Evolutionary conservation across 2,797 vertebrate genomes (phyloP).

Genomic region (Momotus momota): DNA sequence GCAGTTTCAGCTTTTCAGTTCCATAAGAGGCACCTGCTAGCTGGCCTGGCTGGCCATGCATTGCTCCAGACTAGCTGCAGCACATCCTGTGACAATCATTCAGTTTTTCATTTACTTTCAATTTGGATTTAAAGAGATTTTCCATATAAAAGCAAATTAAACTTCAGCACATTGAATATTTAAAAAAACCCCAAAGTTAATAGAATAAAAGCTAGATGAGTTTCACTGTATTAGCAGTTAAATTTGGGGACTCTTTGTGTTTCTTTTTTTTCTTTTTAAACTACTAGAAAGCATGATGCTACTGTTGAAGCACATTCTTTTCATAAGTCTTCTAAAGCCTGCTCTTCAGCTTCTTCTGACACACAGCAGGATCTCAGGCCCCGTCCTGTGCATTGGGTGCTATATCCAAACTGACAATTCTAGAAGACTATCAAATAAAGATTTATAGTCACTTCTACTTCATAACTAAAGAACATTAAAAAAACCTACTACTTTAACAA

Average conservation of each 20-base stretch:
- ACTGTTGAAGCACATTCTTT: neutral
- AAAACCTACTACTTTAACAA: neutral
- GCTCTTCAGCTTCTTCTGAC: neutral
- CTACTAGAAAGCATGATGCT: neutral
- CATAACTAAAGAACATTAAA: neutral
- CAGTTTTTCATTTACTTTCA: neutral
- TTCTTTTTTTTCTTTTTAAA: neutral
- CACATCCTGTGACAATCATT: neutral
- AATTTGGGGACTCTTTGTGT: accelerated
- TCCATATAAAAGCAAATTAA: neutral
- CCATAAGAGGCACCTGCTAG: neutral
- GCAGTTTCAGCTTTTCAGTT: neutral
- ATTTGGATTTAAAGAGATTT: neutral
- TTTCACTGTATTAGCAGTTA: neutral
- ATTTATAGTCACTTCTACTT: neutral
- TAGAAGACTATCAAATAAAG: neutral
- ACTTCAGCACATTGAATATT: neutral
- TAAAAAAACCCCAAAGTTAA: neutral
- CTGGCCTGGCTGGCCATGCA: neutral
- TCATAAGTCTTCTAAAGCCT: neutral
- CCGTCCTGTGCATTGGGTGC: neutral
- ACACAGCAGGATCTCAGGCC: neutral
- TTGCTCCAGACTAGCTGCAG: neutral
- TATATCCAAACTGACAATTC: neutral
- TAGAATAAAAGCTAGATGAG: neutral